phyloP scores from a whole-genome alignment of 2,888 invertebrate genomes.

The Eudasyphora cyanicolor region DNA sequence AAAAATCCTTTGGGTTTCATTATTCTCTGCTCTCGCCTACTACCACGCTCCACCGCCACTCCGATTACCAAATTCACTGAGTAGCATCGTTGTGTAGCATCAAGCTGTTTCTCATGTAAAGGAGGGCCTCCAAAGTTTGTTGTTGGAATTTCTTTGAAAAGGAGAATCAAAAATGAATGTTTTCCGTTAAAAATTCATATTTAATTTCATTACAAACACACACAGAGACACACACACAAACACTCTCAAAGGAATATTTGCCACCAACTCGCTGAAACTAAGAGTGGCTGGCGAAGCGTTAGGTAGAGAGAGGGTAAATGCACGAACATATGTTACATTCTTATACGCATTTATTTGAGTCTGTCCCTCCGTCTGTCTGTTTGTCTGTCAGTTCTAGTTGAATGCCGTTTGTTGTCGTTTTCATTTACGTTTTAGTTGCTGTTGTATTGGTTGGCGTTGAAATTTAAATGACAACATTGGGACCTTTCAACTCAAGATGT shows the following conservation, averaged over 20 bases:
- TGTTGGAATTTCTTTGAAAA: background rate
- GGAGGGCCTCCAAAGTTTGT: background rate
- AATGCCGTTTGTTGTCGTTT: too few relatives aligned
- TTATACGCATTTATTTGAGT: background rate
- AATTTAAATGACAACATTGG: constrained; percentile 10
- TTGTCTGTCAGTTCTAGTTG: too few relatives aligned
- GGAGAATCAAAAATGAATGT: constrained; percentile 27
- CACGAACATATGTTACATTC: constrained; percentile 33
- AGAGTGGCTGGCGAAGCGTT: background rate
- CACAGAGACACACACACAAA: background rate
- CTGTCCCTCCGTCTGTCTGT: background rate
- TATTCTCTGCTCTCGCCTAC: background rate
- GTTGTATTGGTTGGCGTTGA: background rate
- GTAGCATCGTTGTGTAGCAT: background rate
- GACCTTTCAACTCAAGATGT: too few relatives aligned
- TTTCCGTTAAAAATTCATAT: constrained; percentile 59
- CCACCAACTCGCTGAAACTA: background rate
- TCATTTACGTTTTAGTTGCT: too few relatives aligned
- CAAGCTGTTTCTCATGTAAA: background rate
- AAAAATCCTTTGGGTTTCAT: constrained; percentile 50
- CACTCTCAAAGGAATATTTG: background rate
- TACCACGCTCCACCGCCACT: background rate
- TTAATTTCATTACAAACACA: constrained; percentile 39
- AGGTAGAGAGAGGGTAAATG: background rate
- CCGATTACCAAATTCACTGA: too few relatives aligned